Base-by-base conservation (phyloP, 2,797 vertebrate species). In the Propithecus perrieri region DNA sequence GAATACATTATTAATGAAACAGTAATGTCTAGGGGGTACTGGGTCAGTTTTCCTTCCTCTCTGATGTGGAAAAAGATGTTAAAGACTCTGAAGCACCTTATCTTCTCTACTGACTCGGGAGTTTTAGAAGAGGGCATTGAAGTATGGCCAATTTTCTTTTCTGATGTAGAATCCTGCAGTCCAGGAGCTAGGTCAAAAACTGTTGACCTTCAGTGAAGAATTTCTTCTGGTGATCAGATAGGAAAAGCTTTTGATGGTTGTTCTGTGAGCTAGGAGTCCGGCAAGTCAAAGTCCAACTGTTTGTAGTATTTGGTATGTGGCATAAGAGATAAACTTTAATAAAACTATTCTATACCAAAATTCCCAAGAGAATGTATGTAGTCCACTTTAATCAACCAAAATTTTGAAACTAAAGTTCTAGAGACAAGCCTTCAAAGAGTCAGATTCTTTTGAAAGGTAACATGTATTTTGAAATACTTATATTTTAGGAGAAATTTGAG, bases 141-240 rank as follows among this genome's bases (percentile, higher is more conserved):
- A 98, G 95, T 98, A 74, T 5, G 0, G 96, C 93, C 87, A 87
- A 6, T 97, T 98, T 98, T 97, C 95, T 97, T 98, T 98, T 97
- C 95, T 96, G 88, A 95, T 94, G 87, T 95, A 95, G 89, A 78
- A 90, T 97, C 92, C 97, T 97, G 95, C 97, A 95, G 97, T 89
- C 94, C 96, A 96, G 96, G 97, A 98, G 97, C 94, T 98, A 74
- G 98, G 98, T 98, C 33, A n/a, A 81, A 98, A 94, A 92, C 97
- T 93, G 87, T 92, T 97, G 97, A 98, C 98, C 98, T 97, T 94
- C 96, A 97, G 85, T 18, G 63, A 92, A 95, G 85, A 1, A 74
- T 87, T 81, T 96, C 89, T 95, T 79, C 78, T 90, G 83, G 86
- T 96, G 91, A 96, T 95, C 5, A 2, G 96, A 86, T 96, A 96